These are phyloP conservation scores for Campylomormyrus numenius DNA, from an alignment of 2,113 vertebrate species.

Conservation along the genomic window DNA sequence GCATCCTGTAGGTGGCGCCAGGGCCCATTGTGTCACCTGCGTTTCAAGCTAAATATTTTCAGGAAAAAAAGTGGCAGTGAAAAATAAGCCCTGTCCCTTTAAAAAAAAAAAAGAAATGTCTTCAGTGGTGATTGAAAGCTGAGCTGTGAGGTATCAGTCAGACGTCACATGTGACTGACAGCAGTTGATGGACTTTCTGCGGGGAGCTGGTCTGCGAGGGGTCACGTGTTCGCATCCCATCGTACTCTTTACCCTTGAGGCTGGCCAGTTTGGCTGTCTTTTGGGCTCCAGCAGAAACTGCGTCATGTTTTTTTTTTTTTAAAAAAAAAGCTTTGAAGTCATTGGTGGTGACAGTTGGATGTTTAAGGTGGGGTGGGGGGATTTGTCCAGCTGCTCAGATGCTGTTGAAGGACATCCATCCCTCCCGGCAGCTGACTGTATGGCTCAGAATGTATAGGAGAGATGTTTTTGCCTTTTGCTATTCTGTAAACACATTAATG, in stretches of 20 bases:
- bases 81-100: neutral
- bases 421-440: neutral
- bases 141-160: neutral
- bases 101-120: neutral
- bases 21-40: constrained; percentile 6
- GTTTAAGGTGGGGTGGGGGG: neutral
- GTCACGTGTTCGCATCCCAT: neutral
- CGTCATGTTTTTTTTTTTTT: neutral
- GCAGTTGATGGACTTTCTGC: constrained; percentile 1
- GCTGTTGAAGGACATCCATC: neutral
- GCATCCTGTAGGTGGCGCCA: neutral
- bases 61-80: neutral
- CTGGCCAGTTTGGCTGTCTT: constrained; percentile 1
- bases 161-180: neutral
- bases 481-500: neutral
- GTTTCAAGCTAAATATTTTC: neutral
- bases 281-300: constrained; percentile 1
- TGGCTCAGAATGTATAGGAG: neutral
- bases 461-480: neutral
- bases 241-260: constrained; percentile 3
- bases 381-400: neutral
- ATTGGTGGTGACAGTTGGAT: neutral
- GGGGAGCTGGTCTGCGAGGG: neutral
- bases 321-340: neutral
- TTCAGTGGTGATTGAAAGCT: neutral